Percentiles rank a stretch among this genome's conserved stretches.
These are phyloP conservation scores for Choloepus hoffmanni DNA, from an alignment of 2,113 vertebrate species.

Conservation along the genomic window DNA sequence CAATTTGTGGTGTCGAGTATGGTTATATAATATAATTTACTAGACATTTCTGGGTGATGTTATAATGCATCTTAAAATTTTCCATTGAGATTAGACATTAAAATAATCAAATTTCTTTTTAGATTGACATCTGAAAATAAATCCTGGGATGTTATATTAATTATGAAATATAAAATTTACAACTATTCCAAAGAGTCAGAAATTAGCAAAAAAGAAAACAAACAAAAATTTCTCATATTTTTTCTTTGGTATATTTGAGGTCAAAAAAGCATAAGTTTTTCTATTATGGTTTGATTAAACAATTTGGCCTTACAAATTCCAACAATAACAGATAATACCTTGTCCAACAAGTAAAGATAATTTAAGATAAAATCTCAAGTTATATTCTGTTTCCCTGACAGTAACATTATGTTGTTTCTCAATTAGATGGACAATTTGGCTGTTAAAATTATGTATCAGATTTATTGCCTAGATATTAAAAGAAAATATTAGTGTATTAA, in stretches of 20 bases:
- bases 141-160: constrained; percentile 78
- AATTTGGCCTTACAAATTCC: background rate
- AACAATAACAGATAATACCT: background rate
- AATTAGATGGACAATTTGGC: background rate
- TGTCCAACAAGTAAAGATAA: background rate
- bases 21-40: constrained; percentile 76
- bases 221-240: background rate
- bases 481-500: background rate
- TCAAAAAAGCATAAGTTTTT: background rate
- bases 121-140: constrained; percentile 74
- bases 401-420: background rate
- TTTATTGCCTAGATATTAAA: constrained; percentile 2
- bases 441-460: background rate
- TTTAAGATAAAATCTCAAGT: constrained; percentile 20
- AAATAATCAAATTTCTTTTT: constrained; percentile 79
- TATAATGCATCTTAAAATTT: constrained; percentile 84
- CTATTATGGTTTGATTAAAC: background rate
- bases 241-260: background rate
- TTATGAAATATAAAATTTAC: constrained; percentile 82
- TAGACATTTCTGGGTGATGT: constrained; percentile 78
- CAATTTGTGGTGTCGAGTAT: constrained; percentile 75
- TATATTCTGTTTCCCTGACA: background rate
- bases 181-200: constrained; percentile 70
- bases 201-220: constrained; percentile 58
- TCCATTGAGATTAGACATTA: constrained; percentile 76